Evolutionary conservation across 2,888 invertebrate genomes (phyloP).

Genomic region (Caenorhabditis sinica): DNA sequence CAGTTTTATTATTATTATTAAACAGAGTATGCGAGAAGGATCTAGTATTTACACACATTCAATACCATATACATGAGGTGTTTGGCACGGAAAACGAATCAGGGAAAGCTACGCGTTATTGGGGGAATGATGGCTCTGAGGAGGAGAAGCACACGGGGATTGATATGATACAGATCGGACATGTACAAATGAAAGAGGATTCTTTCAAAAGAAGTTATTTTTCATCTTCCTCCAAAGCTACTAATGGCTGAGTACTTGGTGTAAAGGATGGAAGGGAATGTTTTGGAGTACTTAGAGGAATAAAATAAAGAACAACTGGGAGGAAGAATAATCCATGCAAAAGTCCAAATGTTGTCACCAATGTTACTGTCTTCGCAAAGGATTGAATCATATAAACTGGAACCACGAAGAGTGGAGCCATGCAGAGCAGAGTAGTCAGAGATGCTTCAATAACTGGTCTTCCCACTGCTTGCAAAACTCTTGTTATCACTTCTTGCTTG

Average conservation of each 20-base stretch:
- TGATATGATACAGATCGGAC: slow-evolving; percentile 12
- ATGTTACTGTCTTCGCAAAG: slow-evolving; percentile 77
- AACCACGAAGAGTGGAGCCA: slow-evolving; percentile 79
- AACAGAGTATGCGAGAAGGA: slow-evolving; percentile 1
- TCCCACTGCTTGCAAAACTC: slow-evolving; percentile 72
- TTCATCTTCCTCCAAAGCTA: slow-evolving; percentile 44
- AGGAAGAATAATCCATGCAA: slow-evolving; percentile 80
- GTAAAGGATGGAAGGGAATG: slow-evolving; percentile 40
- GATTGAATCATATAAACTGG: slow-evolving; percentile 79
- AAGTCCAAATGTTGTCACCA: slow-evolving; percentile 73
- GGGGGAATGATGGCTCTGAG: slow-evolving; percentile 36
- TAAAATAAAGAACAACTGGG: slow-evolving; percentile 74
- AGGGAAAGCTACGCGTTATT: slow-evolving; percentile 26
- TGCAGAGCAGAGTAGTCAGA: slow-evolving; percentile 79
- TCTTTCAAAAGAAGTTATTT: slow-evolving; percentile 4
- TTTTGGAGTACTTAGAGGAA: slow-evolving; percentile 51
- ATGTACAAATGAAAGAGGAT: slow-evolving; percentile 26
- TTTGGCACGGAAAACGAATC: slow-evolving; percentile 9
- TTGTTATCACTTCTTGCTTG: slow-evolving; percentile 64
- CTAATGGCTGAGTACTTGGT: slow-evolving; percentile 54
- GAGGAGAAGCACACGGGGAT: slow-evolving; percentile 23
- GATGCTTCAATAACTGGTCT: slow-evolving; percentile 80
- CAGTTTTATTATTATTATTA: slow-evolving; percentile 63
- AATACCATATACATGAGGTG: slow-evolving; percentile 59
- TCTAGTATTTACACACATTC: slow-evolving; percentile 64